Conservation (phyloP, 2,888 invertebrate species). For the Epiblema foenella region DNA sequence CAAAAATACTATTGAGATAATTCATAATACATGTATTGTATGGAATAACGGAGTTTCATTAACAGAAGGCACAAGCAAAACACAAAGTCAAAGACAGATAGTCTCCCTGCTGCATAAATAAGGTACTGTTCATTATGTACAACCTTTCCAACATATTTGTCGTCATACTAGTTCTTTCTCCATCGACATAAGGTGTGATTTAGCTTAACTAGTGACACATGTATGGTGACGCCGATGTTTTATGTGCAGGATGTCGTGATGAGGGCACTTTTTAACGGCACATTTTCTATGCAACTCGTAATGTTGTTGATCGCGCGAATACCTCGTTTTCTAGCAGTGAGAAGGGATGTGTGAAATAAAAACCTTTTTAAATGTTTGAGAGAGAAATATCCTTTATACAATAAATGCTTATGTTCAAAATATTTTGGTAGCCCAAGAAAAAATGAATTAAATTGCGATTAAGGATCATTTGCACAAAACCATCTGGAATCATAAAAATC, state of each 20-base stretch:
- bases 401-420: too few species aligned
- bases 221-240: conserved; percentile 60
- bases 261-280: conserved; percentile 65
- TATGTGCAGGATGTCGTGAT: conserved; percentile 79
- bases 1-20: too few species aligned
- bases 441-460: too few species aligned
- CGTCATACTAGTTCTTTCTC: neutral
- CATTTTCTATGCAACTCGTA: conserved; percentile 58
- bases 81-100: conserved; percentile 65
- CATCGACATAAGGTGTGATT: neutral
- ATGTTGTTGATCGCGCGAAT: conserved; percentile 57
- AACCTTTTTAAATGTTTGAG: neutral
- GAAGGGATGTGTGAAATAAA: conserved; percentile 26
- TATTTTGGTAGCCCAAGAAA: too few species aligned
- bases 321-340: conserved; percentile 56
- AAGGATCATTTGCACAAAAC: too few species aligned
- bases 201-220: neutral
- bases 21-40: too few species aligned
- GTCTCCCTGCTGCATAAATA: conserved; percentile 77
- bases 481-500: too few species aligned
- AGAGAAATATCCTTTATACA: too few species aligned
- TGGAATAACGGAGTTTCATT: too few species aligned
- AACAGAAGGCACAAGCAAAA: conserved; percentile 31
- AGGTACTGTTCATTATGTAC: conserved; percentile 71
- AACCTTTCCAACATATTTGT: conserved; percentile 3